Conservation (phyloP, 2,113 vertebrate species). For the Pachycephala philippinensis region DNA sequence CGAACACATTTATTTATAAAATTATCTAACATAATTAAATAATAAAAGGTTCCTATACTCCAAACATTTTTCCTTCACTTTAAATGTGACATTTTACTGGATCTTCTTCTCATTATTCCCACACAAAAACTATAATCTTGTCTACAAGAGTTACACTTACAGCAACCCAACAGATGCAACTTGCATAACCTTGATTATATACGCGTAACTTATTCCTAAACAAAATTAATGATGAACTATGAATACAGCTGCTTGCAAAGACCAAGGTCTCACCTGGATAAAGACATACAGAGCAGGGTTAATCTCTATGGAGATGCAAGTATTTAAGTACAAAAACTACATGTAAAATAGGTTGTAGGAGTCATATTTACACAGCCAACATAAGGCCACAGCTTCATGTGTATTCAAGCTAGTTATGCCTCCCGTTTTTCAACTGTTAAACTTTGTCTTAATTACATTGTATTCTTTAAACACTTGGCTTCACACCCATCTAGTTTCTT, state of each 20-base stretch:
- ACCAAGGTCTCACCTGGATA: not conserved
- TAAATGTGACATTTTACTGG: not conserved
- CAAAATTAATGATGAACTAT: not conserved
- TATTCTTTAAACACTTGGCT: constrained; percentile 44
- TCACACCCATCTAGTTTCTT: constrained; percentile 18
- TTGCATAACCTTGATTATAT: not conserved
- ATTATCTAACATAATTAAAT: not conserved
- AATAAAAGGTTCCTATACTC: not conserved
- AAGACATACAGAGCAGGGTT: not conserved
- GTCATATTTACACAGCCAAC: not conserved
- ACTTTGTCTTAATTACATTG: constrained; percentile 37
- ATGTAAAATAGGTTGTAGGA: not conserved
- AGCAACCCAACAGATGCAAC: not conserved
- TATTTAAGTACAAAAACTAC: not conserved
- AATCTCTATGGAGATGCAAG: not conserved
- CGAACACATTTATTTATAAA: not conserved
- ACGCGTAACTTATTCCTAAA: not conserved
- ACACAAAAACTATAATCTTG: not conserved
- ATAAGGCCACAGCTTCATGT: not conserved
- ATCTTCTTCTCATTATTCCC: not conserved
- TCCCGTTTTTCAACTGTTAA: constrained; percentile 33
- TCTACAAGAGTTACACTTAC: not conserved
- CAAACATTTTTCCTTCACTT: not conserved
- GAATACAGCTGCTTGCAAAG: not conserved
- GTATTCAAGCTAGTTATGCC: not conserved